A percentile compares a stretch with the other conserved stretches of the same genome.
Evolutionary conservation across 2,113 vertebrate species (phyloP).

Genomic region (Aplodontia rufa): DNA sequence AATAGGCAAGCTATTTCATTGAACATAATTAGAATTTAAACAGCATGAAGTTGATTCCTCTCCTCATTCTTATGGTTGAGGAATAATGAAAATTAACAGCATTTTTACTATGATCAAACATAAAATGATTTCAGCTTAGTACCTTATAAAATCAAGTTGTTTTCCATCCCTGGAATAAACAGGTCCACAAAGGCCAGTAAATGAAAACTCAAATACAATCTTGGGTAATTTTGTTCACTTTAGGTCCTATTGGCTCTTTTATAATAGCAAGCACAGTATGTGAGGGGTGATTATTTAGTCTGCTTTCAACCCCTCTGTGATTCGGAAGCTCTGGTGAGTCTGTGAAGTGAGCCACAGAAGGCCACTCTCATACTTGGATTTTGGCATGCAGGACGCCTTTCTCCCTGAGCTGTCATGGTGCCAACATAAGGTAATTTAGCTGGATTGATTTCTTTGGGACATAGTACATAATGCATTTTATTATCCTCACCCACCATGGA

Average conservation of each 20-base stretch:
- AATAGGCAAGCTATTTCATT: slow-evolving; percentile 60
- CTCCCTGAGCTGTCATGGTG: not conserved
- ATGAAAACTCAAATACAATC: slow-evolving; percentile 14
- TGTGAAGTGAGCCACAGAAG: not conserved
- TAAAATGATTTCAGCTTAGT: slow-evolving; percentile 61
- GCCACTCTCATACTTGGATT: not conserved
- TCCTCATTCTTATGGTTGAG: not conserved
- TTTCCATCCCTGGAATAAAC: slow-evolving; percentile 63
- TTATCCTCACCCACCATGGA: not conserved
- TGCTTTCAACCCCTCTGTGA: not conserved
- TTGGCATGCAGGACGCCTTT: slow-evolving; percentile 5
- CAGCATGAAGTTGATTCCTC: slow-evolving; percentile 37
- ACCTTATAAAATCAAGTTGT: slow-evolving; percentile 68
- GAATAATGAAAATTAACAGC: slow-evolving; percentile 73
- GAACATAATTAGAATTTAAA: slow-evolving; percentile 66
- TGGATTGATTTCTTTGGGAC: slow-evolving; percentile 60
- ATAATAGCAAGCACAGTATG: slow-evolving; percentile 25
- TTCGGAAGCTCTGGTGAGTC: not conserved
- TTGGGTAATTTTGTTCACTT: slow-evolving; percentile 45
- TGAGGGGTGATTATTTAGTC: not conserved
- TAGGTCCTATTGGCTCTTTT: slow-evolving; percentile 37
- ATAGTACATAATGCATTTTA: not conserved
- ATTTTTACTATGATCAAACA: slow-evolving; percentile 61
- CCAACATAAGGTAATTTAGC: slow-evolving; percentile 44
- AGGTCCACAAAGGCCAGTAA: slow-evolving; percentile 49